These are phyloP conservation scores for Steinernema carpocapsae DNA, from an alignment of 2,888 invertebrate species.

Conservation along the genomic window DNA sequence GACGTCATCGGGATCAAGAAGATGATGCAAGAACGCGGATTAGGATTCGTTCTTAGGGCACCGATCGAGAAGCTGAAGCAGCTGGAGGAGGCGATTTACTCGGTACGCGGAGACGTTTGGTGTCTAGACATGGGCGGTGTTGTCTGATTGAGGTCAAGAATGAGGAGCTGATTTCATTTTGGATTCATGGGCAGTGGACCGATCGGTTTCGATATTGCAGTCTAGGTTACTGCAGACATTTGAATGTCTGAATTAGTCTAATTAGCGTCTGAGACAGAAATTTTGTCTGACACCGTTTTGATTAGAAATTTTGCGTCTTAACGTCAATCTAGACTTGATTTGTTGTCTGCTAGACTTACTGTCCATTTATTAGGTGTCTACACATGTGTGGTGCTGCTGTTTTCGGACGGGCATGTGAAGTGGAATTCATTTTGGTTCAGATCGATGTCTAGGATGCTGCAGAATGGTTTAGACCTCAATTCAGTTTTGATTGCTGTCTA, in stretches of 20 bases:
- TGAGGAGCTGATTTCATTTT: no score
- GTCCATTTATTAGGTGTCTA: background rate
- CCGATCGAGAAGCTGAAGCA: background rate
- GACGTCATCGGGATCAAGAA: slow-evolving; percentile 10
- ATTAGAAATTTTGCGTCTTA: no score
- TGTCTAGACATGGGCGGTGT: no score
- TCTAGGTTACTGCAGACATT: background rate
- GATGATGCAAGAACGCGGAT: background rate
- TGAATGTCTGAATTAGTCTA: background rate
- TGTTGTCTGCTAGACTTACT: background rate
- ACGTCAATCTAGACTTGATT: no score
- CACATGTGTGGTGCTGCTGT: no score
- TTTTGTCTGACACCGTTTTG: no score
- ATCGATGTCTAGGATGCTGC: background rate
- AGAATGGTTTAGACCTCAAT: no score
- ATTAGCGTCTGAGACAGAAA: no score
- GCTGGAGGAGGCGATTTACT: background rate
- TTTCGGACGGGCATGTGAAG: background rate
- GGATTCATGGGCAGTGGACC: no score
- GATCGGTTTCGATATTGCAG: no score
- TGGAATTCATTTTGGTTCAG: background rate
- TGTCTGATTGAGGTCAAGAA: no score
- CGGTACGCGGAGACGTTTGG: background rate
- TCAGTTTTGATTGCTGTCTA: background rate
- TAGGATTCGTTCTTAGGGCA: background rate